Evolutionary conservation across 64 coral and sea anemone genomes (phyloP).

Genomic region (Montipora cactus): DNA sequence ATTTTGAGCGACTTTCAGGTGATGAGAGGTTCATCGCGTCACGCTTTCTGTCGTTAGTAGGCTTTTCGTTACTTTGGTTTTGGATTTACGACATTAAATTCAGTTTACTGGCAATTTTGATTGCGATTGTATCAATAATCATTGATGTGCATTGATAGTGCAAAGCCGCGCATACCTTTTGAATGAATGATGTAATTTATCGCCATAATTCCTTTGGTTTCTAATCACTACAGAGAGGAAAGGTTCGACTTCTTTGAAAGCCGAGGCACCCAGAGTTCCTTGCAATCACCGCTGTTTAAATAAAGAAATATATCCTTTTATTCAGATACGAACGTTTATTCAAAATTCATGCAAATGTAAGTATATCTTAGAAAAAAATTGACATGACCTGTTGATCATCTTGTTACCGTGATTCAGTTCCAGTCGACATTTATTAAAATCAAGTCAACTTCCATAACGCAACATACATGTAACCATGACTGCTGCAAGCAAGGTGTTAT

Average conservation of each 20-base stretch:
- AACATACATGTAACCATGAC: conserved; percentile 79
- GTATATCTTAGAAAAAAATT: no score
- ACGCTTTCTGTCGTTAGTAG: no score
- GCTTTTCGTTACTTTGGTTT: no score
- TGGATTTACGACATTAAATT: no score
- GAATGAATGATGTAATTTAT: no score
- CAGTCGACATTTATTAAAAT: neutral
- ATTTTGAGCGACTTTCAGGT: no score
- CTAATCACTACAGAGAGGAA: conserved; percentile 22
- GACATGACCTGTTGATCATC: neutral
- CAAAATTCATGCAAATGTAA: neutral
- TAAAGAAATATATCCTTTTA: conserved; percentile 93
- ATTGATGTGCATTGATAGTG: no score
- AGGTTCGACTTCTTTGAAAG: conserved; percentile 1
- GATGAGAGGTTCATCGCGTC: no score
- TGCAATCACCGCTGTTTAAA: conserved; percentile 93
- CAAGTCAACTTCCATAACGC: conserved; percentile 53
- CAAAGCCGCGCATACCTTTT: neutral
- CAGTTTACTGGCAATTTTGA: no score
- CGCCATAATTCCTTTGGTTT: neutral
- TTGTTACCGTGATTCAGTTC: neutral
- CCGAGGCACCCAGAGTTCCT: conserved; percentile 54
- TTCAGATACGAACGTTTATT: neutral
- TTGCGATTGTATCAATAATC: no score
- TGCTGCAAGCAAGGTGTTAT: conserved; percentile 84